Evolutionary conservation across 2,888 invertebrate species (phyloP).

Genomic region (Drosophila trichaetosa): DNA sequence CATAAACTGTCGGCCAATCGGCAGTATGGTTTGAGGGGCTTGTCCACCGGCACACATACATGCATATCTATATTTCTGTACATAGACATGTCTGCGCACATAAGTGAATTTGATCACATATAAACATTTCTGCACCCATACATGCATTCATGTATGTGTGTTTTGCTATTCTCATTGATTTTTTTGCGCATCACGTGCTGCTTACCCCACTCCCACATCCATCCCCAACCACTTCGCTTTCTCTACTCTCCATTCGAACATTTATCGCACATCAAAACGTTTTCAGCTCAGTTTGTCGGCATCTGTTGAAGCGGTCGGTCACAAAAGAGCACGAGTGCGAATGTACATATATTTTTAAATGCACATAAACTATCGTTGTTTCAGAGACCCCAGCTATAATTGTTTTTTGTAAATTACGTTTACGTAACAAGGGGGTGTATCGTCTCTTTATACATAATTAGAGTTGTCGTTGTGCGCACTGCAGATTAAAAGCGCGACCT

Average conservation of each 20-base stretch:
- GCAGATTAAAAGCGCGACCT: conserved; percentile 10
- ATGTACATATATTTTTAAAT: conserved; percentile 21
- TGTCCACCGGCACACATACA: conserved; percentile 34
- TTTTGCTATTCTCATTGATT: conserved; percentile 32
- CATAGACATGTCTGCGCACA: background rate
- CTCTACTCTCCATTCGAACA: conserved; percentile 27
- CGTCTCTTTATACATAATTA: conserved; percentile 8
- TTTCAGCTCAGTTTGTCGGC: conserved; percentile 52
- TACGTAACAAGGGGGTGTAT: conserved; percentile 46
- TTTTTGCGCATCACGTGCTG: conserved; percentile 49
- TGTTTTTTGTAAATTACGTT: conserved; percentile 48
- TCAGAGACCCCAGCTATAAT: conserved; percentile 16
- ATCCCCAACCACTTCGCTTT: conserved; percentile 19
- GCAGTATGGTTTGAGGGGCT: conserved; percentile 60
- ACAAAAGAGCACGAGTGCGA: conserved; percentile 17
- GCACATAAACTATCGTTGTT: conserved; percentile 6
- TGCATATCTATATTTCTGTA: background rate
- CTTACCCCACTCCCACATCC: background rate
- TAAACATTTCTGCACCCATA: conserved; percentile 1
- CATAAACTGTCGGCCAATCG: conserved; percentile 59
- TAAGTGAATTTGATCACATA: background rate
- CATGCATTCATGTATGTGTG: background rate
- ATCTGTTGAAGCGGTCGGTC: conserved; percentile 35
- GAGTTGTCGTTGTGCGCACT: conserved; percentile 1
- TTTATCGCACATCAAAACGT: conserved; percentile 22